phyloP scores from a whole-genome alignment of 2,113 vertebrate genomes.

The Gila orcuttii region DNA sequence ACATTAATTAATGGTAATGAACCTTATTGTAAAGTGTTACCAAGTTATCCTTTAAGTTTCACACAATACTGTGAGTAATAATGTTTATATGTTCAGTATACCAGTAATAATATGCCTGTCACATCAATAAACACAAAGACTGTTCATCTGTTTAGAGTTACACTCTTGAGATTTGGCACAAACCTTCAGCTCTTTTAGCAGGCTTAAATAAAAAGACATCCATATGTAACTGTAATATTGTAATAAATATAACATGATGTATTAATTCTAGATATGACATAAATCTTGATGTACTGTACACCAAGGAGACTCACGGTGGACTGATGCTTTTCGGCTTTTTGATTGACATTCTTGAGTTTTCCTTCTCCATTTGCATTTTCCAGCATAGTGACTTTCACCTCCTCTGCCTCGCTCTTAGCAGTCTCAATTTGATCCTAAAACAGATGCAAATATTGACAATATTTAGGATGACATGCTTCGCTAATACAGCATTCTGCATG shows the following conservation, averaged over 20 bases:
- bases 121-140: background rate
- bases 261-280: background rate
- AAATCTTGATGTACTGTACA: background rate
- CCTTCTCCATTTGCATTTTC: constrained; percentile 50
- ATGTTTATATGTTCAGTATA: background rate
- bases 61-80: background rate
- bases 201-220: background rate
- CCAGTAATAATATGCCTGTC: background rate
- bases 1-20: no score
- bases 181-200: background rate
- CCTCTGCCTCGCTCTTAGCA: constrained; percentile 44
- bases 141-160: background rate
- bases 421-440: constrained; percentile 34
- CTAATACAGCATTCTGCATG: background rate
- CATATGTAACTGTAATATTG: background rate
- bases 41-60: background rate
- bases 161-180: background rate
- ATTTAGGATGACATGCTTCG: background rate
- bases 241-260: background rate
- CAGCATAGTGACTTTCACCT: constrained; percentile 60
- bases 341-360: constrained; percentile 46
- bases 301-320: constrained; percentile 40
- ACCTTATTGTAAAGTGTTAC: no score
- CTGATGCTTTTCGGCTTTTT: constrained; percentile 39
- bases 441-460: background rate